Base-by-base conservation (phyloP, 2,113 vertebrate species). In the Mesembrinibis cayennensis region DNA sequence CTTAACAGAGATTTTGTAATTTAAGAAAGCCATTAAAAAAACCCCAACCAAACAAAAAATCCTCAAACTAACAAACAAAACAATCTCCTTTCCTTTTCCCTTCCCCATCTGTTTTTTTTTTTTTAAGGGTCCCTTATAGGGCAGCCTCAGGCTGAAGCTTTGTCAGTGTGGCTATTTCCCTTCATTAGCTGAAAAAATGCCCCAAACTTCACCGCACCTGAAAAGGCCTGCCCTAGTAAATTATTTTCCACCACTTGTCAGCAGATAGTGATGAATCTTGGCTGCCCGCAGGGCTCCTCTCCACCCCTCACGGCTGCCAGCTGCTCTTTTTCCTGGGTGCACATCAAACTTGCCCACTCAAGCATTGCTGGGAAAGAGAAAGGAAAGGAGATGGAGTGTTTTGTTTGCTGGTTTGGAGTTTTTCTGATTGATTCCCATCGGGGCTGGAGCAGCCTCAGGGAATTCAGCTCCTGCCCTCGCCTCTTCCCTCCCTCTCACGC, bases 121-220 rank as follows among this genome's bases (percentile, higher is more conserved):
- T 58, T 63, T 61, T 61, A 1, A n/a, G 53, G 5, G 17, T 42
- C 5, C 14, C 11, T 18, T 58, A 50, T 21, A 71, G 21, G 16
- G 9, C 67, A 59, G 76, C 26, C 42, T 74, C 0, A 3, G 21
- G 23, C 16, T 50, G 47, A 80, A 72, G 16, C n/a, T 89, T 76
- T 76, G 42, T 53, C n/a, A 53, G 0, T 0, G 1, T 58, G 27
- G 36, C 18, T 15, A 29, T 72, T 87, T 67, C 18, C 38, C 29
- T 79, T 79, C 50, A 27, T 13, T 13, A 79, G 50, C 30, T 72
- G 58, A 55, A 47, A 82, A 71, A 86, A 66, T 0, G 0, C 8
- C 23, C 36, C 71, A 34, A 52, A 78, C 12, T 58, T 69, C 47
- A 36, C 27, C 6, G 12, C 16, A 27, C 42, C 30, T 38, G 25